Evolutionary conservation across 2,797 vertebrate genomes (phyloP), one percentile per base, ranked within the genome.

Genomic region (Holocentrus rufus): DNA sequence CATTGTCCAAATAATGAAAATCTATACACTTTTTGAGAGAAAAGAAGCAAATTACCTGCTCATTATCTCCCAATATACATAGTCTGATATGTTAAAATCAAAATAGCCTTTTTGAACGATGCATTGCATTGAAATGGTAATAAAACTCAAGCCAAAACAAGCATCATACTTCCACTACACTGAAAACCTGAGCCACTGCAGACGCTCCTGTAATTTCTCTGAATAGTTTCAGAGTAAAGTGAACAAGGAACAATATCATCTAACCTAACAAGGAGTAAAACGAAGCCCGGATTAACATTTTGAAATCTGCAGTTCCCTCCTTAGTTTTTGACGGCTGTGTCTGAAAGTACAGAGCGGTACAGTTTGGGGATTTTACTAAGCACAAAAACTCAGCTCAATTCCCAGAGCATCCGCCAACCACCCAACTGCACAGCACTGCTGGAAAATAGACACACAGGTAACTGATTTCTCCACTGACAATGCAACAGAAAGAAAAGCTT

Each of bases 381-480:
- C 80, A 73, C 30, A 49, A 79, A 74, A 87, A 75, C 77, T 86
- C 61, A 1, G 72, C 79, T 83, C 82, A 68, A 87, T 89, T 90
- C 90, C 89, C 85, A 87, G 83, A 87, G 84, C 87, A 77, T 77
- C 83, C 83, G 46, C 85, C 82, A 87, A 86, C 81, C 90, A 77
- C 78, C 83, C 77, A 84, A 90, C 85, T 88, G 84, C 81, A 82
- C 84, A 83, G 84, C 85, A 81, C 87, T 86, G 88, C 83, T 77
- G 71, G 82, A 84, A 87, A 84, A 85, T 69, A 86, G 85, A 87
- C 86, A 82, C 89, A 74, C 84, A 89, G 89, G 91, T 90, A 90
- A 79, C 84, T 80, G 82, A 87, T 91, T 89, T 84, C 89, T 91
- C 86, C 85, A 85, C 86, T 89, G 90, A 88, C 88, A 86, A 90